Evolutionary conservation across 2,888 invertebrate species (phyloP).

Genomic region (Chalcis sispes): DNA sequence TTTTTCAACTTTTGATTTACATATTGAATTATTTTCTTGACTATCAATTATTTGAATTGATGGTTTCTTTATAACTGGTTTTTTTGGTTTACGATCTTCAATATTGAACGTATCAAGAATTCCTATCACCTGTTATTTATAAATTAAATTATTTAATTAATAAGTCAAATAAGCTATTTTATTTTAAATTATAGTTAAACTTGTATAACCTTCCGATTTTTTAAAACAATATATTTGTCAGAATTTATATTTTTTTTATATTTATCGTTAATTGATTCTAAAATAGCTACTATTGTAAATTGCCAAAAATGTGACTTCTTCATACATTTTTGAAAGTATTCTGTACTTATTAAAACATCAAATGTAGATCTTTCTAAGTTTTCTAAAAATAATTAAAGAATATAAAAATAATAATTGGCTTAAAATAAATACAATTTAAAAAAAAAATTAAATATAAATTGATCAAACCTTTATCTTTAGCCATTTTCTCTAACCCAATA

Average conservation of each 20-base stretch:
- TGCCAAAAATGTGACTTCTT: constrained; percentile 84
- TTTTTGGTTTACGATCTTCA: constrained; percentile 82
- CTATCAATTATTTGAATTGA: constrained; percentile 81
- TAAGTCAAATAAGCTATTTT: constrained; percentile 2
- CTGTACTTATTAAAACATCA: constrained; percentile 89
- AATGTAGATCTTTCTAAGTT: constrained; percentile 85
- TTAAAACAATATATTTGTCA: constrained; percentile 82
- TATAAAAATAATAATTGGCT: background rate
- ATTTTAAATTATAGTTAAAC: constrained; percentile 7
- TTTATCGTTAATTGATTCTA: constrained; percentile 88
- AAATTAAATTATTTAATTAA: constrained; percentile 16
- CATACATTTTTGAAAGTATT: constrained; percentile 86
- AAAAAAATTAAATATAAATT: constrained; percentile 13
- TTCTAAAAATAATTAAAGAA: constrained; percentile 72
- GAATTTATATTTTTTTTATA: constrained; percentile 84
- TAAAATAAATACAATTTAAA: background rate
- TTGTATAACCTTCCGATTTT: constrained; percentile 80
- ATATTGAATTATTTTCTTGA: constrained; percentile 30
- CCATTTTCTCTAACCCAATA: constrained; percentile 88
- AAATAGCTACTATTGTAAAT: constrained; percentile 87
- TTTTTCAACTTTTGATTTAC: constrained; percentile 44
- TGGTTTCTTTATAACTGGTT: constrained; percentile 74
- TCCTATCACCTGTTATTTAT: constrained; percentile 79
- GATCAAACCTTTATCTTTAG: constrained; percentile 83
- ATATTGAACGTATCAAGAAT: constrained; percentile 85